Percentiles rank a stretch among this genome's conserved stretches.
Evolutionary conservation across 2,113 vertebrate genomes (phyloP).

Genomic region (Istiophorus platypterus): DNA sequence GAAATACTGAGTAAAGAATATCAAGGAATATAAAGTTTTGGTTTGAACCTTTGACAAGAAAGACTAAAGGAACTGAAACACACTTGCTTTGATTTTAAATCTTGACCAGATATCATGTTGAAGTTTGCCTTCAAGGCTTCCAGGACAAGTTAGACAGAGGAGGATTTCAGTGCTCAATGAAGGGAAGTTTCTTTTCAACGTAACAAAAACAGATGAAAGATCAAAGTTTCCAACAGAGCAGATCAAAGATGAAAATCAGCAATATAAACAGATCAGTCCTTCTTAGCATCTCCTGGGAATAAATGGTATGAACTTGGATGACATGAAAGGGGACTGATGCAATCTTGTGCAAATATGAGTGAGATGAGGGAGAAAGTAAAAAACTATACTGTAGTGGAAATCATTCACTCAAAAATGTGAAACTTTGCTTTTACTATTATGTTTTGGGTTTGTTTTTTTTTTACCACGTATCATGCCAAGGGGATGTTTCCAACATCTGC

Average conservation of each 20-base stretch:
- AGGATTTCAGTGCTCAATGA: neutral
- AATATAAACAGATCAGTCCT: slow-evolving; percentile 49
- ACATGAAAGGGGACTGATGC: slow-evolving; percentile 56
- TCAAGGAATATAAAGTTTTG: no score
- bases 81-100: neutral
- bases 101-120: neutral
- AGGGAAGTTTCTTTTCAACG: neutral
- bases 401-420: neutral
- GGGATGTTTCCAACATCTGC: neutral
- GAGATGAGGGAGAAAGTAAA: neutral
- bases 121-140: slow-evolving; percentile 37
- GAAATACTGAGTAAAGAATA: no score
- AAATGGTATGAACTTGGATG: slow-evolving; percentile 6
- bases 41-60: neutral
- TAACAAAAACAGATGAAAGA: slow-evolving; percentile 48
- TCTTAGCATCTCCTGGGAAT: slow-evolving; percentile 25
- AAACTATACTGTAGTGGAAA: neutral
- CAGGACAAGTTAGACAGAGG: slow-evolving; percentile 7
- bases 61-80: neutral
- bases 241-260: slow-evolving; percentile 53
- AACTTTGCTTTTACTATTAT: neutral
- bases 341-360: slow-evolving; percentile 48
- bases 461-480: neutral
- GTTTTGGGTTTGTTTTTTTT: no score
- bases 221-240: slow-evolving; percentile 42